Conservation (phyloP, 2,797 vertebrate species). For the Myotis planiceps region DNA sequence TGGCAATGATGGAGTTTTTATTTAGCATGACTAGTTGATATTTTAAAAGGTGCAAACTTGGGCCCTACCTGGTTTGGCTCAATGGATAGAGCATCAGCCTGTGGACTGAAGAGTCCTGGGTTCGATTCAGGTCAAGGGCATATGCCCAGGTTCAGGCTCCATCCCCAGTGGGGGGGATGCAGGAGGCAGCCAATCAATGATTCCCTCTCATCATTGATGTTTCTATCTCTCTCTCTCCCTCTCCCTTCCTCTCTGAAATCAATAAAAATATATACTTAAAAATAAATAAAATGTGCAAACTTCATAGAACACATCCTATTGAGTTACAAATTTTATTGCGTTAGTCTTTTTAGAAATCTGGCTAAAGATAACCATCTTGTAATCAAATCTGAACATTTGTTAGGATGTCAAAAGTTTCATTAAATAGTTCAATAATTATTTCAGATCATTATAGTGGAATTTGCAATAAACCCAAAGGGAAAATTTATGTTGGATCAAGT, state of each 20-base stretch:
- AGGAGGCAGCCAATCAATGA: too few species aligned
- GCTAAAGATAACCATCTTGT: not conserved
- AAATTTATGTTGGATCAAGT: conserved; percentile 74
- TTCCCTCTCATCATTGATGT: too few species aligned
- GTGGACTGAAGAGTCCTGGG: too few species aligned
- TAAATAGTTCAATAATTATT: conserved; percentile 81
- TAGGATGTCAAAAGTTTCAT: conserved; percentile 50
- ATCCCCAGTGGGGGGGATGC: too few species aligned
- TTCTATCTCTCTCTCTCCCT: too few species aligned
- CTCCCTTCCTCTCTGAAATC: too few species aligned
- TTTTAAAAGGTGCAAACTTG: not conserved
- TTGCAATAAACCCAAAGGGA: conserved; percentile 73
- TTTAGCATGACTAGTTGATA: not conserved
- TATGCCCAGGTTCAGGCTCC: too few species aligned
- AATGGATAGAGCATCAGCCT: too few species aligned
- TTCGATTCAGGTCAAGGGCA: too few species aligned
- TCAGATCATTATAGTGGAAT: conserved; percentile 72
- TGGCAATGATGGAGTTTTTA: conserved; percentile 26
- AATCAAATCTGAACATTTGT: conserved; percentile 13
- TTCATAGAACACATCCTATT: not conserved
- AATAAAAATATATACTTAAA: too few species aligned
- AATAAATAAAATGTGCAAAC: not conserved
- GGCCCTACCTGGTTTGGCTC: not conserved
- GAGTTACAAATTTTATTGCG: not conserved
- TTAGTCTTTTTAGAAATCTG: not conserved